phyloP scores from a whole-genome alignment of 2,797 vertebrate species.

The Hippopotamyrus pictus region DNA sequence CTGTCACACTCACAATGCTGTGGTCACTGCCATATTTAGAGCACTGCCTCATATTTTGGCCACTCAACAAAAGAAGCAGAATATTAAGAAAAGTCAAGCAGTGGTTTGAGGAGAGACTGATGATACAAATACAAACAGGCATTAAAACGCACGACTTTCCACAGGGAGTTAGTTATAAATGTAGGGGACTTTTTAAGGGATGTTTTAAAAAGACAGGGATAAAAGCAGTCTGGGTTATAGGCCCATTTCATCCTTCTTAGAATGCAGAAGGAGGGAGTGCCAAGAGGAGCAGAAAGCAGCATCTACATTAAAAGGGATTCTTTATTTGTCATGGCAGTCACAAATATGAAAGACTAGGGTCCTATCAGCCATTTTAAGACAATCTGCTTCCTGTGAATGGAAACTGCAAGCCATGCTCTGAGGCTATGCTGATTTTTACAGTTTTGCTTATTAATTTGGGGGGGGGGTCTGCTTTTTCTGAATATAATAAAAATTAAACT shows the following conservation, averaged over 20 bases:
- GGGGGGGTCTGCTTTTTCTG: background rate
- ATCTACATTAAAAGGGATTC: constrained; percentile 9
- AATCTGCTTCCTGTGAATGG: constrained; percentile 18
- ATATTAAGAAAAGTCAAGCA: constrained; percentile 11
- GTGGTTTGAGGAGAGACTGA: constrained; percentile 1
- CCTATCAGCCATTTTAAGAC: background rate
- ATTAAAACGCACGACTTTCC: constrained; percentile 1
- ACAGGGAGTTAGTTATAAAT: background rate
- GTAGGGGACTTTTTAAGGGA: background rate
- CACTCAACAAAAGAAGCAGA: background rate
- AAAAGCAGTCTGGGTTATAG: background rate
- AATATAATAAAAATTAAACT: background rate
- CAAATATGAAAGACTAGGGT: background rate
- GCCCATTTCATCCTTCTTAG: background rate
- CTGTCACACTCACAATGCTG: background rate
- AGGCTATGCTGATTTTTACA: background rate
- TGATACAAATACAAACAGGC: background rate
- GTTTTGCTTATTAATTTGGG: constrained; percentile 2
- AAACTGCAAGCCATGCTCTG: constrained; percentile 19
- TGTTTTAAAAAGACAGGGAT: background rate
- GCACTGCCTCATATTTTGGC: background rate
- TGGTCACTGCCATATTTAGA: background rate
- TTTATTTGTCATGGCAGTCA: constrained; percentile 1
- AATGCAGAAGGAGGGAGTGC: background rate
- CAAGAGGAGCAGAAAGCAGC: background rate